These are phyloP conservation scores for Leucoma salicis DNA, from an alignment of 2,888 invertebrate species.

Conservation along the genomic window DNA sequence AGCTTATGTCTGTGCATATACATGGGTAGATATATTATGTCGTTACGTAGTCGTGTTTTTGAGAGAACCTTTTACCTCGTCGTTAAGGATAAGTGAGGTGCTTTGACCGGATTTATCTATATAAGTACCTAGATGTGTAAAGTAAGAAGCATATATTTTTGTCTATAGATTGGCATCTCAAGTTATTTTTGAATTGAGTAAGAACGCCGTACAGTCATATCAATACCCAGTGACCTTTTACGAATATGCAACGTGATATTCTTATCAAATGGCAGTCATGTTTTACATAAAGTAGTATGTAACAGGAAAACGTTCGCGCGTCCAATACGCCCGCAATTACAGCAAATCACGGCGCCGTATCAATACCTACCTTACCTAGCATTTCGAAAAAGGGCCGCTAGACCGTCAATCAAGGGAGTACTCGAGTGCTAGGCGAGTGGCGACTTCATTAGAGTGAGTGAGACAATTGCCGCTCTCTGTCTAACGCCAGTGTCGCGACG, in stretches of 20 bases:
- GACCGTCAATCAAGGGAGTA: constrained; percentile 77
- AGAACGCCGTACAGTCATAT: neutral
- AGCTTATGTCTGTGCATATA: neutral
- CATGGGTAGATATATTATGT: neutral
- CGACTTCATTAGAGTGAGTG: constrained; percentile 77
- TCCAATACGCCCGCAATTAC: constrained; percentile 46
- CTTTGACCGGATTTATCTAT: constrained; percentile 3
- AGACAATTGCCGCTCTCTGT: constrained; percentile 54
- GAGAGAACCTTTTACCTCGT: constrained; percentile 5
- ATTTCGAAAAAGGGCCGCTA: constrained; percentile 69
- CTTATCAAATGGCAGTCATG: constrained; percentile 3
- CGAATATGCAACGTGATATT: constrained; percentile 6
- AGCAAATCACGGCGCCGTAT: constrained; percentile 68
- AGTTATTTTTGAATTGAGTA: neutral
- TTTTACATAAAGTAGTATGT: constrained; percentile 1
- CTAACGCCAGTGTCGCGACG: constrained; percentile 70
- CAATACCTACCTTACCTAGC: constrained; percentile 60
- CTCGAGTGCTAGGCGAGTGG: constrained; percentile 40
- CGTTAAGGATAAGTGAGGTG: constrained; percentile 6
- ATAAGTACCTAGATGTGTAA: neutral
- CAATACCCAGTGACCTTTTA: constrained; percentile 6
- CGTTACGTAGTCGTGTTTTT: constrained; percentile 5
- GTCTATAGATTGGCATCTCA: neutral
- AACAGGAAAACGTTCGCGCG: constrained; percentile 36
- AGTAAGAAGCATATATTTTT: neutral